phyloP scores from a whole-genome alignment of 2,797 vertebrate genomes.

The Bovichtus diacanthus region DNA sequence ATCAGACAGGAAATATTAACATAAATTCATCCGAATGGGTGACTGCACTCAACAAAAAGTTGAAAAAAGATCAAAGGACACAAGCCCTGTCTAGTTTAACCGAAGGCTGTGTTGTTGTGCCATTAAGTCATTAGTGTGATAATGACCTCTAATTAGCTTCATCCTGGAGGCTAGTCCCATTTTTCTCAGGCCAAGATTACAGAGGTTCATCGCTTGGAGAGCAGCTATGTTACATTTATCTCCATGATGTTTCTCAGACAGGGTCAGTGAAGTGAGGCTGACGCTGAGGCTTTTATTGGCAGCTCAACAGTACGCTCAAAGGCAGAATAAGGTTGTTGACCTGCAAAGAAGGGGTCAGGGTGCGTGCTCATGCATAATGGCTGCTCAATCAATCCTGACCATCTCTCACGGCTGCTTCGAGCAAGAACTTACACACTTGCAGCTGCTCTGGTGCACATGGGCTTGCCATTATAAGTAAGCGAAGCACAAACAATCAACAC shows the following conservation, averaged over 20 bases:
- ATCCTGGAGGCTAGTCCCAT: constrained; percentile 33
- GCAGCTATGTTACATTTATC: constrained; percentile 38
- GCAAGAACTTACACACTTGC: not conserved
- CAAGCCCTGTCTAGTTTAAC: constrained; percentile 24
- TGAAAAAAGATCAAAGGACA: not conserved
- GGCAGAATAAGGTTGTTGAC: constrained; percentile 27
- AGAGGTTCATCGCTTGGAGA: constrained; percentile 36
- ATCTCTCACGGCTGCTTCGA: not conserved
- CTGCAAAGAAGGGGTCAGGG: constrained; percentile 17
- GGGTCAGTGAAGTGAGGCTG: constrained; percentile 12
- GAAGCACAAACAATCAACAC: constrained; percentile 15
- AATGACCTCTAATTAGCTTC: constrained; percentile 55
- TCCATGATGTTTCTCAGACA: constrained; percentile 25
- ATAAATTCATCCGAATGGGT: constrained; percentile 9
- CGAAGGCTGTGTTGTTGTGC: constrained; percentile 23
- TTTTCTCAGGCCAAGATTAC: constrained; percentile 39
- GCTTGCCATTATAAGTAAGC: not conserved
- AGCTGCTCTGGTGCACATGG: constrained; percentile 1
- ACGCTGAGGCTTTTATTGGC: constrained; percentile 7
- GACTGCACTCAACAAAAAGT: not conserved
- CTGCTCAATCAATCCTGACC: not conserved
- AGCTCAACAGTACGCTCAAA: constrained; percentile 26
- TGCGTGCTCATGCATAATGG: not conserved
- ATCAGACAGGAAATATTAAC: constrained; percentile 21
- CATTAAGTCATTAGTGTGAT: constrained; percentile 53